Base-by-base conservation (phyloP, 2,113 vertebrate genomes). In the Noctilio leporinus region DNA sequence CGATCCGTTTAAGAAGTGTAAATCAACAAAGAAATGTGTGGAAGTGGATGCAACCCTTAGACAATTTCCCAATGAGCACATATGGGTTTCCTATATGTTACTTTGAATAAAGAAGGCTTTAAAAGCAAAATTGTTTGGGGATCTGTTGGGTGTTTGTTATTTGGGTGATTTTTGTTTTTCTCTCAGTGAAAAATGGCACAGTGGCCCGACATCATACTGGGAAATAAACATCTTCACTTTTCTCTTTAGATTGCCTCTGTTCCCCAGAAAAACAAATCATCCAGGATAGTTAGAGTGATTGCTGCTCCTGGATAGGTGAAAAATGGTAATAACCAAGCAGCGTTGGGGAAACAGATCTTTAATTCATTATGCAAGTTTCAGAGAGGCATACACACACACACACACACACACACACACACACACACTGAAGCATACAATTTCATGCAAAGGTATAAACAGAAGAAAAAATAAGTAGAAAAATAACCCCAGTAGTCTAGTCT, bases 1-100 rank as follows among this genome's bases (percentile, higher is more conserved):
- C 1, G 33, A 64, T 89, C 65, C 76, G 84, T 90, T 97, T 97
- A 85, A 91, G 86, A 98, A 86, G 85, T 47, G n/a, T 30, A 90
- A 76, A 96, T 96, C 85, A 82, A 17, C 64, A 24, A 75, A 83
- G 55, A 24, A 55, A 94, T 30, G 33, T 64, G 69, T 96, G 45
- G 67, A 40, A 43, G 30, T 9, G 15, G 45, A 75, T 62, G 72
- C 38, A 82, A 33, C 85, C 59, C 90, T 62, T 57, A 49, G 91
- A 67, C 96, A 30, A 35, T 80, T 49, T 91, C 86, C 5, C 95
- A 88, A 94, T 30, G 73, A 95, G 0, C 94, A 93, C 62, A 19
- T 81, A 57, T 73, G 55, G 85, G 93, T 94, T 97, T 97, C 86
- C 92, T 77, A 86, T 75, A 53, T 14, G 8, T 73, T 87, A 85